These are phyloP conservation scores for Tuberolachnus salignus DNA, from an alignment of 2,888 invertebrate species.

Conservation along the genomic window DNA sequence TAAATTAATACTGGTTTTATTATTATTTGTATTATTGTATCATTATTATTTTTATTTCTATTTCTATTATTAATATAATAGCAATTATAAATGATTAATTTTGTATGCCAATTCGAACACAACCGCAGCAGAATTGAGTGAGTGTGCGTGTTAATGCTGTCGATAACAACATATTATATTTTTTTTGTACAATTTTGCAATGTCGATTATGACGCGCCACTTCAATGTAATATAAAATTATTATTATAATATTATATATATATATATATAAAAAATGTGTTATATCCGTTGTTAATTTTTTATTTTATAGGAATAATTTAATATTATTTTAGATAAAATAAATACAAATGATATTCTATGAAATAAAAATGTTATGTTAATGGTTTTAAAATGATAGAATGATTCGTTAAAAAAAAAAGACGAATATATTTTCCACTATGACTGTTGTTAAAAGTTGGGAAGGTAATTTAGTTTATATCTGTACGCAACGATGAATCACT, in stretches of 20 bases:
- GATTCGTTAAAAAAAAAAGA: no score
- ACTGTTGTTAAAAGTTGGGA: no score
- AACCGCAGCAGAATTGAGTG: constrained; percentile 31
- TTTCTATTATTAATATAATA: constrained; percentile 1
- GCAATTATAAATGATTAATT: constrained; percentile 36
- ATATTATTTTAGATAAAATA: neutral
- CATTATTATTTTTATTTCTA: constrained; percentile 14
- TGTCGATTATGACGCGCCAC: constrained; percentile 1
- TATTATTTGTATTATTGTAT: no score
- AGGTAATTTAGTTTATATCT: no score
- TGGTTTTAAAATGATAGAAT: no score
- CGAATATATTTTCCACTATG: no score
- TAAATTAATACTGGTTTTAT: constrained; percentile 8
- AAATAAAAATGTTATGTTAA: no score
- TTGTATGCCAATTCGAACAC: constrained; percentile 38
- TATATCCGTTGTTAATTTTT: constrained; percentile 28
- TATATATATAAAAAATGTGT: constrained; percentile 37
- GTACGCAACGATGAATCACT: no score
- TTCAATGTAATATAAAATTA: constrained; percentile 39
- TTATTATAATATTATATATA: constrained; percentile 40
- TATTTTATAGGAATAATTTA: neutral
- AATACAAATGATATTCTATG: no score
- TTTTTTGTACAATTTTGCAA: constrained; percentile 47
- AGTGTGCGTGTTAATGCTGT: constrained; percentile 12
- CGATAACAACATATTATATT: constrained; percentile 9